Conservation (phyloP, 1,140 invertebrate genomes). For the Steinernema feltiae region DNA sequence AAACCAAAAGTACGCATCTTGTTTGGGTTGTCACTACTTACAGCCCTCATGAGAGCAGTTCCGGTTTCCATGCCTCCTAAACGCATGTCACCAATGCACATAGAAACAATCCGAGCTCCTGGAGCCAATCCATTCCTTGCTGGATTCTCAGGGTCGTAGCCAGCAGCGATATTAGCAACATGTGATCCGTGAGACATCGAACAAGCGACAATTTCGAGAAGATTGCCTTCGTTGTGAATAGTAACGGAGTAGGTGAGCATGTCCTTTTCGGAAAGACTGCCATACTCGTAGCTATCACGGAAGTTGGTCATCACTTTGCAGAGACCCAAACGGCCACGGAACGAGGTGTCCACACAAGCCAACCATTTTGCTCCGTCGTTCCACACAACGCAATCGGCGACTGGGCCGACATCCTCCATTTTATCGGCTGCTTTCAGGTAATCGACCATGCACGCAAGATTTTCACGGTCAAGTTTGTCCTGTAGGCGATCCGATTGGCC, state of each 20-base stretch:
- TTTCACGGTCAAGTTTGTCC: conserved; percentile 80
- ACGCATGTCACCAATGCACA: conserved; percentile 81
- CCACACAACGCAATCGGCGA: conserved; percentile 87
- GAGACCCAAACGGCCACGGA: conserved; percentile 71
- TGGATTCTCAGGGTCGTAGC: conserved; percentile 78
- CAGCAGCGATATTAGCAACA: conserved; percentile 88
- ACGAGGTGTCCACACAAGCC: conserved; percentile 80
- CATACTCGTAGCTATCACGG: conserved; percentile 72
- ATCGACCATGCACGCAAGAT: conserved; percentile 78
- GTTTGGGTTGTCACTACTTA: too few relatives aligned
- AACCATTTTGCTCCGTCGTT: conserved; percentile 75
- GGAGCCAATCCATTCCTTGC: conserved; percentile 90
- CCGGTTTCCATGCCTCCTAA: conserved; percentile 91
- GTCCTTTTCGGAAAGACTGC: conserved; percentile 69
- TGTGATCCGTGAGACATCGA: conserved; percentile 94
- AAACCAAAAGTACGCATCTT: too few relatives aligned
- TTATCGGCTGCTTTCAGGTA: conserved; percentile 75
- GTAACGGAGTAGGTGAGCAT: conserved; percentile 84
- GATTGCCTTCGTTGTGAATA: conserved; percentile 82
- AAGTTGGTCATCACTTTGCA: conserved; percentile 79
- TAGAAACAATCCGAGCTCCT: conserved; percentile 86
- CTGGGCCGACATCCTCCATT: conserved; percentile 75
- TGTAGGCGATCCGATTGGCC: conserved; percentile 49
- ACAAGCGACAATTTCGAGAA: conserved; percentile 83
- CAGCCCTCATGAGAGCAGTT: conserved; percentile 78